phyloP scores from a whole-genome alignment of 1,140 invertebrate genomes.

The Wiebesia pumilae region DNA sequence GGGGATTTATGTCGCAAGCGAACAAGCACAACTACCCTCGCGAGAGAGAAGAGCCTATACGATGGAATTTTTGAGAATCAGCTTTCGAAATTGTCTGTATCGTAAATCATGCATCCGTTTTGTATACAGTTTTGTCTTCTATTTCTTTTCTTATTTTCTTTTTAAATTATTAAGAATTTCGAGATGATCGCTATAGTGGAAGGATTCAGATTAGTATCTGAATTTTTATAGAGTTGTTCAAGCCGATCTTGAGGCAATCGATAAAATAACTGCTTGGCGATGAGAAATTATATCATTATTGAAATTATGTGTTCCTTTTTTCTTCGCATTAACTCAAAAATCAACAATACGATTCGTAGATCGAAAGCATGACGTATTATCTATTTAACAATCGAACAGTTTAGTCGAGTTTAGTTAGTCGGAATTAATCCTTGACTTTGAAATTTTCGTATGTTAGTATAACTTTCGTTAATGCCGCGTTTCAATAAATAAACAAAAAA shows the following conservation, averaged over 20 bases:
- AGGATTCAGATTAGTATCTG: conserved; percentile 7
- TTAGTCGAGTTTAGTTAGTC: too few species aligned
- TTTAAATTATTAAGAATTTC: conserved; percentile 24
- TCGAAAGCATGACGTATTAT: background rate
- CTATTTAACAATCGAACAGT: too few species aligned
- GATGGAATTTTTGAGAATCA: conserved; percentile 48
- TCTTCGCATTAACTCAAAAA: background rate
- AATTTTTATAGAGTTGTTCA: background rate
- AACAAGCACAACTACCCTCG: conserved; percentile 24
- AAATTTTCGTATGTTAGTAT: too few species aligned
- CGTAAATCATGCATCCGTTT: conserved; percentile 41
- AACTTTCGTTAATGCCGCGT: too few species aligned
- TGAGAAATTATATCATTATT: background rate
- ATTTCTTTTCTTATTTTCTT: background rate
- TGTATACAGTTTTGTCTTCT: conserved; percentile 14
- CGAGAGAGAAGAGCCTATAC: conserved; percentile 18
- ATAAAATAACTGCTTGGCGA: background rate
- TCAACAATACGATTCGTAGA: background rate
- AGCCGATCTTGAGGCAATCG: background rate
- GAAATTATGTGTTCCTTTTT: background rate
- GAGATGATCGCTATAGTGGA: background rate
- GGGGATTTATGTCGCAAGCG: conserved; percentile 49
- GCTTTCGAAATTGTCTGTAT: conserved; percentile 44
- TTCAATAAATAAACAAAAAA: too few species aligned
- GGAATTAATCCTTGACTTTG: too few species aligned